Percentiles rank a stretch among this genome's conserved stretches.
Evolutionary conservation across 2,797 vertebrate species (phyloP).

Genomic region (Sphenopsis melanotis): DNA sequence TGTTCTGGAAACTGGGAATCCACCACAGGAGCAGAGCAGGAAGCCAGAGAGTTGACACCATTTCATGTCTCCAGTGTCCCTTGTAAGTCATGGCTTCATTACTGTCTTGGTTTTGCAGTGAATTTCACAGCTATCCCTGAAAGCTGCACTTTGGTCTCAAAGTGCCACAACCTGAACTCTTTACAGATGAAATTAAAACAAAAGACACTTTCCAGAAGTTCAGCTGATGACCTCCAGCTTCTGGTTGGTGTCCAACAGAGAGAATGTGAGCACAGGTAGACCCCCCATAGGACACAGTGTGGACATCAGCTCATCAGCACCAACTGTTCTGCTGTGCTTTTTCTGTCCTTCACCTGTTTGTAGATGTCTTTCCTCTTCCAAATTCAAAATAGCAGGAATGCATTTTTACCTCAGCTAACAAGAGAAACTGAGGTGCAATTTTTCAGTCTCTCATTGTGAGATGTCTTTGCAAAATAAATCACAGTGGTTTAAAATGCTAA

Average conservation of each 20-base stretch:
- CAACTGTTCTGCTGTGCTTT: neutral
- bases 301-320: neutral
- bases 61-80: neutral
- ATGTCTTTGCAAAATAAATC: slow-evolving; percentile 35
- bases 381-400: neutral
- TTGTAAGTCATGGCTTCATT: neutral
- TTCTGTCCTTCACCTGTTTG: neutral
- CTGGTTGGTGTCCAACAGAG: neutral
- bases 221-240: neutral
- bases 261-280: neutral
- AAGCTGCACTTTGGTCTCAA: neutral
- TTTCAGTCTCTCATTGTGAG: neutral
- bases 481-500: slow-evolving; percentile 6
- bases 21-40: neutral
- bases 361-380: neutral
- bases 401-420: neutral
- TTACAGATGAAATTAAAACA: neutral
- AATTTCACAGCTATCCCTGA: neutral
- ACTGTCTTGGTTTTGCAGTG: neutral
- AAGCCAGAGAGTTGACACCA: neutral
- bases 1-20: neutral
- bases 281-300: neutral
- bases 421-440: neutral
- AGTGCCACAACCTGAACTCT: neutral
- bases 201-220: neutral